Percentiles rank a stretch among this genome's conserved stretches.
phyloP scores from a whole-genome alignment of 2,888 invertebrate genomes.

The Lomographa bimaculata region DNA sequence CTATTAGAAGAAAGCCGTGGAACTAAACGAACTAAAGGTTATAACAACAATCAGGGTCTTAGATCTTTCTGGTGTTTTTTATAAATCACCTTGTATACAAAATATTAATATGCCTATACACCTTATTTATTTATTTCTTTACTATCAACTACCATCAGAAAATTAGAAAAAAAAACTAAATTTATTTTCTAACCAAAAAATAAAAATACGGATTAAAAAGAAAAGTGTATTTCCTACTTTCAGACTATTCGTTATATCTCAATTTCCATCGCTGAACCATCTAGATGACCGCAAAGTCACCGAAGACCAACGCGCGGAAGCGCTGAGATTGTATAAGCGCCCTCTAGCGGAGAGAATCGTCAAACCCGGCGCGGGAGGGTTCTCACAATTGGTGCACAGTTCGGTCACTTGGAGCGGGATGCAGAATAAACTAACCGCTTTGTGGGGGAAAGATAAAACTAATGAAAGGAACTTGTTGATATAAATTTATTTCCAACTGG shows the following conservation, averaged over 20 bases:
- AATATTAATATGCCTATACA: too few species aligned
- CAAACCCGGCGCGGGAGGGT: slow-evolving; percentile 49
- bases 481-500: slow-evolving; percentile 31
- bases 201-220: too few species aligned
- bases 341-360: slow-evolving; percentile 82
- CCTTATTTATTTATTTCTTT: too few species aligned
- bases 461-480: slow-evolving; percentile 54
- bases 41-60: too few species aligned
- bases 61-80: too few species aligned
- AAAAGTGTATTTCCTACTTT: slow-evolving; percentile 3
- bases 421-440: slow-evolving; percentile 51
- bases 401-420: slow-evolving; percentile 60
- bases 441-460: slow-evolving; percentile 52
- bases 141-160: too few species aligned
- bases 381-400: slow-evolving; percentile 56
- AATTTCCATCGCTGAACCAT: slow-evolving; percentile 86
- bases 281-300: slow-evolving; percentile 89
- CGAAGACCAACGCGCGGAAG: slow-evolving; percentile 85
- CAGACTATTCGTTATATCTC: slow-evolving; percentile 89
- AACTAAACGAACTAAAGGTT: too few species aligned
- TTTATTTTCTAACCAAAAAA: too few species aligned
- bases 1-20: too few species aligned
- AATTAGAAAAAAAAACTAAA: too few species aligned
- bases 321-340: slow-evolving; percentile 84
- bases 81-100: too few species aligned